Base-by-base conservation (phyloP, 2,113 vertebrate species). In the Sceloporus tristichus region DNA sequence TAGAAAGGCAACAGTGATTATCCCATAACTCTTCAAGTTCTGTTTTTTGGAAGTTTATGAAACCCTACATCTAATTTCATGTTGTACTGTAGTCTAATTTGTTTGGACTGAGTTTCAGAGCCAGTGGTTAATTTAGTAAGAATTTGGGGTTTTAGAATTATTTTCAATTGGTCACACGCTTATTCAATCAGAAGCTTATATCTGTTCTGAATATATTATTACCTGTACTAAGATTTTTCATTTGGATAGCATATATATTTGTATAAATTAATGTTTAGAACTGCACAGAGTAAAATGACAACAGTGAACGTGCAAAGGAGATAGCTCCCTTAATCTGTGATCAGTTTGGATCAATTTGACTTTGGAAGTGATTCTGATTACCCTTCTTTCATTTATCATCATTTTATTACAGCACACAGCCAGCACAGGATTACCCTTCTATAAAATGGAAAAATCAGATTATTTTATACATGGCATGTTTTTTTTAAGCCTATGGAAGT, bases 231-330 rank as follows among this genome's bases (percentile, higher is more conserved):
- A 73, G 48, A 3, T 34, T 34, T 73, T 34, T 56, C 0, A 23
- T 59, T 74, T 59, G 21, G 34, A 23, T 10, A 84, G 19, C 21
- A 84, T 25, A 4, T 38, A 38, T 9, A 54, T 84, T 11, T 73
- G 70, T 73, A 56, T 84, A 23, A 84, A 74, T n/a, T 74, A 59
- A 74, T 34, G 75, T 68, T 29, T 75, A 59, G 74, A 59, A 21
- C 21, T 74, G 34, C 19, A 48, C 48, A 48, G 7, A 4, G 48
- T 48, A 48, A 48, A 48, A 48, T 48, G 48, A 7, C 48, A 48
- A 56, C 38, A 42, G 83, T 85, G 83, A 85, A 85, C 7, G 48
- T 70, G 23, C 38, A 70, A 82, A 82, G 53, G 13, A 82, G 13
- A 70, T 40, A 40, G n/a, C 21, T 1, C 1, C 56, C 34, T 75